phyloP scores from a whole-genome alignment of 2,888 invertebrate species.

The Mythimna lalbum region DNA sequence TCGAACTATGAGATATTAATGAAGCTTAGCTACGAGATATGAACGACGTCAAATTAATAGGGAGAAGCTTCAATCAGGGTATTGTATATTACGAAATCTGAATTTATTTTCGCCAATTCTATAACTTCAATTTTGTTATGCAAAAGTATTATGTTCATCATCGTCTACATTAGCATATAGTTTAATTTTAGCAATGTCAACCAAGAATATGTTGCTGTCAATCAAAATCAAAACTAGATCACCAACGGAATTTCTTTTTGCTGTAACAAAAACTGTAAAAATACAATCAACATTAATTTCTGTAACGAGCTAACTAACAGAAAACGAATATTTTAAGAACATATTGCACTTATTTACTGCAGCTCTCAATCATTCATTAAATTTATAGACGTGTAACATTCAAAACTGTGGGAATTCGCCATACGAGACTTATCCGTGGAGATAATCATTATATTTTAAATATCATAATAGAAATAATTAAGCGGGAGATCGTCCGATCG shows the following conservation, averaged over 20 bases:
- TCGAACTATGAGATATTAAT: conserved; percentile 80
- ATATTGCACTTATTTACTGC: conserved; percentile 59
- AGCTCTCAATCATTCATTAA: conserved; percentile 66
- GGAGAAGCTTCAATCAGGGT: conserved; percentile 43
- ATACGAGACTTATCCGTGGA: conserved; percentile 74
- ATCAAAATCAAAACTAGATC: conserved; percentile 27
- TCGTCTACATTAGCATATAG: neutral
- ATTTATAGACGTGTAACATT: conserved; percentile 71
- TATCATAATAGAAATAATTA: conserved; percentile 91
- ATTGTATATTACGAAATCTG: conserved; percentile 21
- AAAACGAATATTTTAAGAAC: conserved; percentile 3
- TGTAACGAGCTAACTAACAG: neutral
- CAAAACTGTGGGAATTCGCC: conserved; percentile 85
- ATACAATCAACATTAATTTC: conserved; percentile 15
- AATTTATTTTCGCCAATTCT: neutral
- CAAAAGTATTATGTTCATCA: neutral
- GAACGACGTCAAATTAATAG: conserved; percentile 61
- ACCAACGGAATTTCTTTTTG: neutral
- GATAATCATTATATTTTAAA: conserved; percentile 87
- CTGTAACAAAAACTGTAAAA: neutral
- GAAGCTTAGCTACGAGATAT: conserved; percentile 62
- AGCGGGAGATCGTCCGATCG: conserved; percentile 85
- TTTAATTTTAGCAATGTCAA: conserved; percentile 2
- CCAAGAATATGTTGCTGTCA: neutral
- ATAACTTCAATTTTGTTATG: neutral